Percentiles rank a stretch among this genome's conserved stretches.
Evolutionary conservation across 2,888 invertebrate species (phyloP).

Genomic region (Ptychoptera albimana): DNA sequence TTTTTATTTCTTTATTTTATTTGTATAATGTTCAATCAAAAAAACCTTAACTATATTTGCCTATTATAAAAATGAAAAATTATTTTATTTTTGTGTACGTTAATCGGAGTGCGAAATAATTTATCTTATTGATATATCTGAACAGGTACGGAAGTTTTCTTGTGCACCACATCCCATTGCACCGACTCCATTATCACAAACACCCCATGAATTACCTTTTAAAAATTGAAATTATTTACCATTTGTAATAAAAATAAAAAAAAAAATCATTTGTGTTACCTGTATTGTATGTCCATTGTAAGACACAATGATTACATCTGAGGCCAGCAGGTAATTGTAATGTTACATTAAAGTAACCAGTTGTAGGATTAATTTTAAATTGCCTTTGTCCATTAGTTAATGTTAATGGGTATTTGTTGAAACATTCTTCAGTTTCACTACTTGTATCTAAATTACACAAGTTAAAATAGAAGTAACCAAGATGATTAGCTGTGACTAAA

Average conservation of each 20-base stretch:
- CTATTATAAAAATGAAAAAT: too few relatives aligned
- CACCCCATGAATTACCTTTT: constrained; percentile 34
- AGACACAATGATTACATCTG: constrained; percentile 35
- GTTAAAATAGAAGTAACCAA: constrained; percentile 33
- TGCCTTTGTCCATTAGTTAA: constrained; percentile 19
- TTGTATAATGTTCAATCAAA: too few relatives aligned
- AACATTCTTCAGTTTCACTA: constrained; percentile 36
- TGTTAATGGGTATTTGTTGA: constrained; percentile 25
- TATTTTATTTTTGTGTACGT: too few relatives aligned
- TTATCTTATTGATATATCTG: constrained; percentile 24
- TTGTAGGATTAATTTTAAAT: constrained; percentile 11
- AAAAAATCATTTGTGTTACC: constrained; percentile 20
- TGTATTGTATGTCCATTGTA: constrained; percentile 37
- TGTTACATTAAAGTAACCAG: constrained; percentile 18
- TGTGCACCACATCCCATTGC: constrained; percentile 34
- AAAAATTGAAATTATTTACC: constrained; percentile 5
- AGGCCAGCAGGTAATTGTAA: constrained; percentile 29
- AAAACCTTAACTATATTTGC: too few relatives aligned
- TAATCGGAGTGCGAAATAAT: too few relatives aligned
- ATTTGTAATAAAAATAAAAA: constrained; percentile 1
- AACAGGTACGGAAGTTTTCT: constrained; percentile 35
- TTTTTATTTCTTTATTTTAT: too few relatives aligned
- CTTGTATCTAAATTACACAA: constrained; percentile 33
- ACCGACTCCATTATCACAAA: constrained; percentile 25
- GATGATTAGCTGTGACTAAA: constrained; percentile 31